phyloP scores from a whole-genome alignment of 2,888 invertebrate genomes.

The Lingula anatina region DNA sequence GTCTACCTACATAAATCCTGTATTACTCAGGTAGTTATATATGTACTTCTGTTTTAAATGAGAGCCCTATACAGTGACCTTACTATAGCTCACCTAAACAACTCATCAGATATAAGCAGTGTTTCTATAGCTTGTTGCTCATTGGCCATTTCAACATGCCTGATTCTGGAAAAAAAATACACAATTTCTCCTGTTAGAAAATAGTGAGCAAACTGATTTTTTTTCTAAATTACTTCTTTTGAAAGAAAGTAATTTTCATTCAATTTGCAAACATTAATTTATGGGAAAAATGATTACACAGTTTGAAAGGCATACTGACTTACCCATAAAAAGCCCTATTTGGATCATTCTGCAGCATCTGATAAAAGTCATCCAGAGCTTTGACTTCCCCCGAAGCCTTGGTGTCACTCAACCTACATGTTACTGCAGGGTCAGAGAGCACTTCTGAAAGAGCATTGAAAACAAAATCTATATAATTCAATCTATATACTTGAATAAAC shows the following conservation, averaged over 20 bases:
- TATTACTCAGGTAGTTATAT: no score
- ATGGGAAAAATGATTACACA: no score
- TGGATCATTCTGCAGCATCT: constrained; percentile 84
- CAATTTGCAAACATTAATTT: no score
- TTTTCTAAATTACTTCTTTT: no score
- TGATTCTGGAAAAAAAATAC: constrained; percentile 57
- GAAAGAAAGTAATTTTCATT: no score
- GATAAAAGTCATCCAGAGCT: constrained; percentile 84
- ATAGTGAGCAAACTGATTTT: no score
- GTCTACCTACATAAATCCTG: no score
- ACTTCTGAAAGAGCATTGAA: constrained; percentile 51
- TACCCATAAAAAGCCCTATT: constrained; percentile 91
- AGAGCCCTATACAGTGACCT: no score
- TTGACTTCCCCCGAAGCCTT: constrained; percentile 91
- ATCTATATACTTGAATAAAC: not conserved
- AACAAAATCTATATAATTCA: not conserved
- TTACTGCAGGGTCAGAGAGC: constrained; percentile 56
- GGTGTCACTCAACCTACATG: constrained; percentile 79
- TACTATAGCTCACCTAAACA: constrained; percentile 87
- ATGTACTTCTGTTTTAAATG: no score
- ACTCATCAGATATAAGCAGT: constrained; percentile 87
- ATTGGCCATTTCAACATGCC: constrained; percentile 81
- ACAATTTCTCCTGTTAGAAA: not conserved
- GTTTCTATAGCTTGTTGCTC: constrained; percentile 91
- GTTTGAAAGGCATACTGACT: no score